Percentiles rank a stretch among this genome's conserved stretches.
phyloP scores from a whole-genome alignment of 2,797 vertebrate species.

The Molossus alvarezi region DNA sequence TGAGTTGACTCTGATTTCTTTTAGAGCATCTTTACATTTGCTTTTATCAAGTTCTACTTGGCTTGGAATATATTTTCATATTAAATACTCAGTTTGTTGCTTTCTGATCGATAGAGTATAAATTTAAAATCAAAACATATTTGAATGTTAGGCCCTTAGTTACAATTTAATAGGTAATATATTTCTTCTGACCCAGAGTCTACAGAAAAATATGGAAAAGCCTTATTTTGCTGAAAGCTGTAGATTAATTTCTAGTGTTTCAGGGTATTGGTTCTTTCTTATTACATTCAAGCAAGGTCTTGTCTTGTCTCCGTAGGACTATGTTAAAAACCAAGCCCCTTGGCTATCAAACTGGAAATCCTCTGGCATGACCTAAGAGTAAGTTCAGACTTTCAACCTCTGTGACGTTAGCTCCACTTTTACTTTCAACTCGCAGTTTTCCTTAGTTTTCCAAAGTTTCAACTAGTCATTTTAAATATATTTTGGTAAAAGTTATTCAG shows the following conservation, averaged over 20 bases:
- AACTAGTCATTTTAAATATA: not conserved
- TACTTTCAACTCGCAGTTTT: not conserved
- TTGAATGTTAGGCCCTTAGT: not conserved
- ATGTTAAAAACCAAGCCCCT: not conserved
- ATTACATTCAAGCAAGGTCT: not conserved
- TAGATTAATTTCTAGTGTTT: not conserved
- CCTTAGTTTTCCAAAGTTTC: not conserved
- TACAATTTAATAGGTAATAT: not conserved
- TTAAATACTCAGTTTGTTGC: not conserved
- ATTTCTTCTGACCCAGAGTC: not conserved
- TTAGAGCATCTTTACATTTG: not conserved
- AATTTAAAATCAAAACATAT: slow-evolving; percentile 41
- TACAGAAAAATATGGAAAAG: not conserved
- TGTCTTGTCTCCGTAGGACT: not conserved
- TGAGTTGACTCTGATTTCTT: not conserved
- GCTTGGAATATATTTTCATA: not conserved
- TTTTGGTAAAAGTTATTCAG: not conserved
- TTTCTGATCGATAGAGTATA: not conserved
- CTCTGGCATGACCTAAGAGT: not conserved
- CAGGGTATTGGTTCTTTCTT: not conserved
- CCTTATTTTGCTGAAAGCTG: not conserved
- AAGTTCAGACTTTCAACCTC: not conserved
- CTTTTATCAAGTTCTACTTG: not conserved
- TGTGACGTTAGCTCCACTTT: not conserved
- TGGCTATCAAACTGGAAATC: not conserved